Conservation (phyloP, 2,888 invertebrate species). For the Acrobasis repandana region DNA sequence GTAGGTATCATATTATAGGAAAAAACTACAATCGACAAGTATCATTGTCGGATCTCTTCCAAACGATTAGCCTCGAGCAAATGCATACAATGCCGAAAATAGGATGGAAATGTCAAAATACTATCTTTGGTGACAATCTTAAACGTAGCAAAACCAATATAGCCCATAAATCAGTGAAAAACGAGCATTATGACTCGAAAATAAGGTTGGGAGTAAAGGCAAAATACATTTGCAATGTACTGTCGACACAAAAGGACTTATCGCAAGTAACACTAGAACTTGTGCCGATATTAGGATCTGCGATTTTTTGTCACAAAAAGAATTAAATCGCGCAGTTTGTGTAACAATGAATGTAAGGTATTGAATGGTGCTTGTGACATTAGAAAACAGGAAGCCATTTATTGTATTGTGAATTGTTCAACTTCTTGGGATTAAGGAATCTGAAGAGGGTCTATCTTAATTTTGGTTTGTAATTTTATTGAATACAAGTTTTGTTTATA, state of each 20-base stretch:
- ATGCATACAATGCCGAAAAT: slow-evolving; percentile 65
- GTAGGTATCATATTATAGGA: slow-evolving; percentile 23
- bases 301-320: slow-evolving; percentile 43
- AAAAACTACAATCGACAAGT: slow-evolving; percentile 33
- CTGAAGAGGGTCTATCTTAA: slow-evolving; percentile 34
- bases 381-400: slow-evolving; percentile 51
- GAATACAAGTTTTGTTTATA: not conserved
- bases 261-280: slow-evolving; percentile 72
- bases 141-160: slow-evolving; percentile 34
- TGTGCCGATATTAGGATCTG: slow-evolving; percentile 58
- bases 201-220: slow-evolving; percentile 3
- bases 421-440: slow-evolving; percentile 32
- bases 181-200: slow-evolving; percentile 26
- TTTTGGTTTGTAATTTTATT: not conserved
- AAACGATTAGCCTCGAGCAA: slow-evolving; percentile 67
- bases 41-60: slow-evolving; percentile 54
- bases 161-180: slow-evolving; percentile 21
- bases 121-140: slow-evolving; percentile 70
- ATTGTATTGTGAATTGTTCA: slow-evolving; percentile 41
- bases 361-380: slow-evolving; percentile 43
- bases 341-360: slow-evolving; percentile 45
- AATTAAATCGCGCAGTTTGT: slow-evolving; percentile 48
- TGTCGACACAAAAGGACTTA: slow-evolving; percentile 52
- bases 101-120: slow-evolving; percentile 81
- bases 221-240: slow-evolving; percentile 11